Percentiles rank a stretch among this genome's conserved stretches.
Conservation (phyloP, 2,888 invertebrate species). For the Thereva nobilitata region DNA sequence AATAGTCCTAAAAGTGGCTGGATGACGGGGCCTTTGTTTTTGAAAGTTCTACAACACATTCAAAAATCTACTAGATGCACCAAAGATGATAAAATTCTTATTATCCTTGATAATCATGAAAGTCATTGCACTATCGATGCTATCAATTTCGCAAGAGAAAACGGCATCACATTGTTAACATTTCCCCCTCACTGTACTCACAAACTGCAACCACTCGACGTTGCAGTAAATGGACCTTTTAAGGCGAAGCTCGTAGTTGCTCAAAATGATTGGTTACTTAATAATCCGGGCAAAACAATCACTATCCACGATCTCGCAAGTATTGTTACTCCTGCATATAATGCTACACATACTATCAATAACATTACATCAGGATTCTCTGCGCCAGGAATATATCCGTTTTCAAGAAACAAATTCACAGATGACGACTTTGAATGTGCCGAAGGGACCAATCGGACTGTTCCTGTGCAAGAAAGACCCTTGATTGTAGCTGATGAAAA, state of each 20-base stretch:
- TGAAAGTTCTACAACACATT: constrained; percentile 30
- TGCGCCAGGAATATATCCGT: too few relatives aligned
- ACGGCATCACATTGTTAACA: neutral
- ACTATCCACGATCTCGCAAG: constrained; percentile 3
- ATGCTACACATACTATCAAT: too few relatives aligned
- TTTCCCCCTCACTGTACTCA: constrained; percentile 14
- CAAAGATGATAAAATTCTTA: constrained; percentile 1
- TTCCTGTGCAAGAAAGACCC: too few relatives aligned
- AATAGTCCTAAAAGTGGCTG: constrained; percentile 38
- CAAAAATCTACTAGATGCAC: constrained; percentile 24
- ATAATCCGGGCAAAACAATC: constrained; percentile 1
- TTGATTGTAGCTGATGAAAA: too few relatives aligned
- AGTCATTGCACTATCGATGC: neutral
- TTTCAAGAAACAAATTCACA: too few relatives aligned
- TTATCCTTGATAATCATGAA: constrained; percentile 15
- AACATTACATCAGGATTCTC: too few relatives aligned
- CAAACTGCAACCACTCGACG: constrained; percentile 22
- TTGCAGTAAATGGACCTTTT: constrained; percentile 11
- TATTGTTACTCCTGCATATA: too few relatives aligned
- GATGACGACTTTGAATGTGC: too few relatives aligned
- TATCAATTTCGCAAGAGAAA: neutral
- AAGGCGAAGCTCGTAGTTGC: neutral
- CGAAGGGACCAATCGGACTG: too few relatives aligned
- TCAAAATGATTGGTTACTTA: constrained; percentile 11
- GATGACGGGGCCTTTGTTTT: constrained; percentile 29